Base-by-base conservation (phyloP, 2,888 invertebrate genomes). In the Malthinus seriepunctatus region DNA sequence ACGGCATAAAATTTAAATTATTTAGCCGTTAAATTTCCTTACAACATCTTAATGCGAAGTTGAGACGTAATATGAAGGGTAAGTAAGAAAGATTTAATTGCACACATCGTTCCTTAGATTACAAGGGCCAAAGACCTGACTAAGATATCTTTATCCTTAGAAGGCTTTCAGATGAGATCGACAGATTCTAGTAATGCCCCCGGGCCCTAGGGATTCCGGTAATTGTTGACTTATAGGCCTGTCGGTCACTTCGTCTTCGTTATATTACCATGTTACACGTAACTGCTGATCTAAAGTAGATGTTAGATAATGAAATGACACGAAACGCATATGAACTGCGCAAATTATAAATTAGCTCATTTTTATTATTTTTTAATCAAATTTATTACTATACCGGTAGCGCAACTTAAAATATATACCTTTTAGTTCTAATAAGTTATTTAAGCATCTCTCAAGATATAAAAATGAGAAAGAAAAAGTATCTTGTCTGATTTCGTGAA, bases 181-280 rank as follows among this genome's bases (percentile, higher is more conserved):
- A 65, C 63, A 65, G 65, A 65, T 65, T 62, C 62, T 55, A 51
- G 57, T 62, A 62, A 62, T 62, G 53, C 65, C 64, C 63, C 39
- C 56, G 49, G 63, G 59, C 72, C 67, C 70, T 57, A 57, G 74
- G 74, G 76, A 75, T 70, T 72, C 69, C 70, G 73, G 74, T 76
- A 76, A 76, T 76, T 76, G 74, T 76, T 76, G 76, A 76, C 75
- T 74, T 75, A 75, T 75, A 73, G 71, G 69, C 70, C 72, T 71
- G 75, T 74, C 76, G 73, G 71, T 71, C 73, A 69, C 66, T 73
- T 70, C 69, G 73, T 73, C 72, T 66, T 64, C 60, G 63, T 65
- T 66, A 66, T 66, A 63, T 56, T 58, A 62, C 61, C 60, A 56
- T 60, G 56, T 60, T 60, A 56, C 60, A 60, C 60, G 56, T 60